Percentiles rank a stretch among this genome's conserved stretches.
Conservation (phyloP, 1,140 invertebrate species). For the Leptonema lineaticorne region DNA sequence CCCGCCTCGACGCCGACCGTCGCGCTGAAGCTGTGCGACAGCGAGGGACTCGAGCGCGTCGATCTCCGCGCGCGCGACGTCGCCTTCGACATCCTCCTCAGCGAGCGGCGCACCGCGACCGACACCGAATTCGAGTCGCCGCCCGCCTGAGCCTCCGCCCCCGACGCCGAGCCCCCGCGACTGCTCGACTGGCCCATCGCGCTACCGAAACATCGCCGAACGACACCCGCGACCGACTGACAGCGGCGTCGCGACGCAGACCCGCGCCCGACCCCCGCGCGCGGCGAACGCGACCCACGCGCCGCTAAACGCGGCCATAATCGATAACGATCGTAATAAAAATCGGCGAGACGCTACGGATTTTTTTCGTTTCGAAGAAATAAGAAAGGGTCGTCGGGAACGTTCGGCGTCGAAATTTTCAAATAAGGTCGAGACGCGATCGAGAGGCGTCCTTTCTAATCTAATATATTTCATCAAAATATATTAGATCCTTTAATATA, state of each 20-base stretch:
- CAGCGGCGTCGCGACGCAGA: not conserved
- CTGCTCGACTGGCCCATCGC: not conserved
- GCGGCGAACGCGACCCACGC: not conserved
- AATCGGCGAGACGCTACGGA: not conserved
- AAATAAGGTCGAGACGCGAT: not conserved
- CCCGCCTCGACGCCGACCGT: conserved; percentile 49
- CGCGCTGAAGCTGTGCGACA: conserved; percentile 50
- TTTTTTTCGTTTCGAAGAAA: not conserved
- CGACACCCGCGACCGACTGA: not conserved
- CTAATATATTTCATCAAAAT: not conserved
- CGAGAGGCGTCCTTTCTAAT: not conserved
- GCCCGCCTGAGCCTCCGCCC: not conserved
- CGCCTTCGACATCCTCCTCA: not conserved
- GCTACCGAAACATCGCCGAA: not conserved
- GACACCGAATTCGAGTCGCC: not conserved
- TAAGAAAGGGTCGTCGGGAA: not conserved
- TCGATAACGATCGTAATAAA: not conserved
- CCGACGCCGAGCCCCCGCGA: not conserved
- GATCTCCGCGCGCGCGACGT: not conserved
- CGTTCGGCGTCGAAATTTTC: not conserved
- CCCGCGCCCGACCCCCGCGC: not conserved
- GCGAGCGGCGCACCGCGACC: not conserved
- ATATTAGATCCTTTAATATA: not conserved
- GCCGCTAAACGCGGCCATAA: not conserved
- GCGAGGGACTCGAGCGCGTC: conserved; percentile 4